Evolutionary conservation across 2,888 invertebrate genomes (phyloP).

Genomic region (Pseudoips prasinana): DNA sequence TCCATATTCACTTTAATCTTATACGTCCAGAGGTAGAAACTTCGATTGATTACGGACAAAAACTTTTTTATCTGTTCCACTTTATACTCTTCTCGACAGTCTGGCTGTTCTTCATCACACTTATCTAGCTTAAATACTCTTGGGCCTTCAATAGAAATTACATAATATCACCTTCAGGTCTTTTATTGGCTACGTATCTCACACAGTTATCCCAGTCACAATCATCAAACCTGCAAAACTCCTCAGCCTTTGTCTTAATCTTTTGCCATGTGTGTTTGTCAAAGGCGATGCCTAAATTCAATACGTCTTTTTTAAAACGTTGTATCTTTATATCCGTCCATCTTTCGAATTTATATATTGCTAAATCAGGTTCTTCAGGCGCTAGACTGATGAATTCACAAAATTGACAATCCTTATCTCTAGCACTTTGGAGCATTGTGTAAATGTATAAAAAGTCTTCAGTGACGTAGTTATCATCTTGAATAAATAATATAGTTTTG

Average conservation of each 20-base stretch:
- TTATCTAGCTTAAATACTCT: constrained; percentile 39
- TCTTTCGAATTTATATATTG: constrained; percentile 16
- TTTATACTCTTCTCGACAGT: constrained; percentile 24
- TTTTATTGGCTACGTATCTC: constrained; percentile 29
- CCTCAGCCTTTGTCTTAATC: constrained; percentile 31
- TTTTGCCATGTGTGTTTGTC: constrained; percentile 42
- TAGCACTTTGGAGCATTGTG: constrained; percentile 27
- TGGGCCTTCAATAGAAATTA: constrained; percentile 35
- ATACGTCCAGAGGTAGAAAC: constrained; percentile 30
- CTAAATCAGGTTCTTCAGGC: constrained; percentile 23
- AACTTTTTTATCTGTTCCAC: constrained; percentile 26
- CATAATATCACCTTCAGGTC: constrained; percentile 25
- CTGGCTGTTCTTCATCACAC: no score
- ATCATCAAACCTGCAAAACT: constrained; percentile 47
- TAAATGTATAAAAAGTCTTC: constrained; percentile 42
- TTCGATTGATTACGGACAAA: constrained; percentile 15
- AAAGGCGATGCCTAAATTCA: constrained; percentile 41
- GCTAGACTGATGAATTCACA: constrained; percentile 48
- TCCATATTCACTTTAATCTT: constrained; percentile 6
- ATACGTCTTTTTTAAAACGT: constrained; percentile 30
- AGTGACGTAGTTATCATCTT: constrained; percentile 43
- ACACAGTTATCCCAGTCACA: constrained; percentile 47
- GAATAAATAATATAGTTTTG: constrained; percentile 34
- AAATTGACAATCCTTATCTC: constrained; percentile 28
- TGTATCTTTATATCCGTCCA: constrained; percentile 24